Conservation (phyloP, 2,888 invertebrate genomes). For the Plagodis pulveraria region DNA sequence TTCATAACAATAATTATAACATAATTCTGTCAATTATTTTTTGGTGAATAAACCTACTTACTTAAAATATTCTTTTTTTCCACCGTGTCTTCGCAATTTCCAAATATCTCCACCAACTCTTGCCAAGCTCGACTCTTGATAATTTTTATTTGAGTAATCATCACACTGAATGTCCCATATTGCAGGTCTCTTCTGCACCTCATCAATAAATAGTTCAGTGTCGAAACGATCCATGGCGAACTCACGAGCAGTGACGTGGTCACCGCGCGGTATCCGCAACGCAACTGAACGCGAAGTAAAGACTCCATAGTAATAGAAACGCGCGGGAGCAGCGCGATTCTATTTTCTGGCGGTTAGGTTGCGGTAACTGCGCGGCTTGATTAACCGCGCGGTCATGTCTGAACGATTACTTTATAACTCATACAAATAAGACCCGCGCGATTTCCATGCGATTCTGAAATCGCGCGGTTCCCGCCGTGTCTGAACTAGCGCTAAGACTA, state of each 20-base stretch:
- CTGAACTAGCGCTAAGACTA: slow-evolving; percentile 25
- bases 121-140: slow-evolving; percentile 28
- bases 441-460: slow-evolving; percentile 29
- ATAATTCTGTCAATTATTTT: slow-evolving; percentile 28
- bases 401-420: slow-evolving; percentile 31
- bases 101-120: slow-evolving; percentile 37
- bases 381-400: too few relatives aligned
- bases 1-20: slow-evolving; percentile 29
- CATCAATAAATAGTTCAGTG: slow-evolving; percentile 34
- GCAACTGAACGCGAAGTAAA: slow-evolving; percentile 40
- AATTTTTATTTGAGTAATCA: slow-evolving; percentile 36
- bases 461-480: slow-evolving; percentile 32
- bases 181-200: slow-evolving; percentile 34
- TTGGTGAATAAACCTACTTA: slow-evolving; percentile 33
- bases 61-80: slow-evolving; percentile 35
- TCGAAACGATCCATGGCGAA: slow-evolving; percentile 38
- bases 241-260: slow-evolving; percentile 29
- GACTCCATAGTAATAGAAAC: slow-evolving; percentile 37
- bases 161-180: slow-evolving; percentile 38
- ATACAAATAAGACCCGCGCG: slow-evolving; percentile 26
- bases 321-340: slow-evolving; percentile 36
- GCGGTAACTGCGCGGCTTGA: slow-evolving; percentile 34
- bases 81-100: slow-evolving; percentile 28
- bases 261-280: slow-evolving; percentile 38
- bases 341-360: slow-evolving; percentile 26